Percentiles rank a stretch among this genome's conserved stretches.
These are phyloP conservation scores for Aphrophora alni DNA, from an alignment of 2,888 invertebrate genomes.

Conservation along the genomic window DNA sequence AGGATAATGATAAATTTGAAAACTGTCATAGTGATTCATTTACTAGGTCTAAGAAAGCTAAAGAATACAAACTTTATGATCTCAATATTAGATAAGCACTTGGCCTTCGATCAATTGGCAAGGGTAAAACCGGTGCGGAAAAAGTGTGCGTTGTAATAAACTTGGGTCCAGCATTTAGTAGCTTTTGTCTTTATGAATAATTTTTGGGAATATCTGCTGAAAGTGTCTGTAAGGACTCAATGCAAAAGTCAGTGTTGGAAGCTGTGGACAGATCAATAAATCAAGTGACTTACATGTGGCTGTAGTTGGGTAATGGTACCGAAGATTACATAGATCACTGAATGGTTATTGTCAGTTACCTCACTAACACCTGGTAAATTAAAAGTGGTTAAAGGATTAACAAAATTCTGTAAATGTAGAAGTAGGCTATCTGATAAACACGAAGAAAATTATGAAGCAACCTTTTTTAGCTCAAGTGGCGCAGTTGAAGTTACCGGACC, in stretches of 20 bases:
- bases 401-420: slow-evolving; percentile 10
- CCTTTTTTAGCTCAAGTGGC: slow-evolving; percentile 11
- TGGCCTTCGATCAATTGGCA: neutral
- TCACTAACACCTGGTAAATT: slow-evolving; percentile 15
- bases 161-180: slow-evolving; percentile 8
- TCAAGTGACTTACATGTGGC: neutral
- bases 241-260: neutral
- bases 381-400: neutral
- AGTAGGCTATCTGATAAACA: neutral
- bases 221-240: slow-evolving; percentile 7
- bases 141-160: slow-evolving; percentile 12
- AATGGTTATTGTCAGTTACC: neutral
- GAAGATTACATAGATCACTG: neutral
- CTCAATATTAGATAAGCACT: slow-evolving; percentile 7
- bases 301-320: slow-evolving; percentile 7
- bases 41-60: neutral
- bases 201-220: neutral
- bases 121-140: slow-evolving; percentile 6
- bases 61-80: neutral
- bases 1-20: neutral
- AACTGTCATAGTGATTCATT: neutral
- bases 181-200: neutral
- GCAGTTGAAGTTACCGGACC: too few species aligned
- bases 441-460: neutral
- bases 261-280: neutral